Conservation (phyloP, 1,140 invertebrate genomes). For the Branchinecta lynchi region DNA sequence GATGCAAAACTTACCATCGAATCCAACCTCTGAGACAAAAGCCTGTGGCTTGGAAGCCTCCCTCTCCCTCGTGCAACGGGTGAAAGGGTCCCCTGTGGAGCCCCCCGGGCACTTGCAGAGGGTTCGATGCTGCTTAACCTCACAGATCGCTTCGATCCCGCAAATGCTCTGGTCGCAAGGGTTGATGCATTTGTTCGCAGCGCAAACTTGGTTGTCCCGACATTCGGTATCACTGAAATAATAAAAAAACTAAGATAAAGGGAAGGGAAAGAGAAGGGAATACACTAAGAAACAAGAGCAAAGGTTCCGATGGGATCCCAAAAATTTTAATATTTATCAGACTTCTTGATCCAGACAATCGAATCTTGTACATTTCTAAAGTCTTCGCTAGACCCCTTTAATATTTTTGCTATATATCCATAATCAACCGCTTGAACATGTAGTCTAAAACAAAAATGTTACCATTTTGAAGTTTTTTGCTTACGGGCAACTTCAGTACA, state of each 20-base stretch:
- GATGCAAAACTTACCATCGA: background rate
- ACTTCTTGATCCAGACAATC: no score
- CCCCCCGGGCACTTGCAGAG: constrained; percentile 23
- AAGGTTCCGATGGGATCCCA: no score
- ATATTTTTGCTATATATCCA: no score
- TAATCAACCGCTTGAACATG: no score
- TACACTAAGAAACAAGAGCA: no score
- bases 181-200: constrained; percentile 26
- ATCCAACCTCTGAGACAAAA: background rate
- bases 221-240: constrained; percentile 29
- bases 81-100: constrained; percentile 24
- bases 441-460: no score
- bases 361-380: no score
- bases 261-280: background rate
- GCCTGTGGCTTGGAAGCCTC: background rate
- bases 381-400: no score
- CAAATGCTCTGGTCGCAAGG: constrained; percentile 26
- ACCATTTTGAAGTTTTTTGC: no score
- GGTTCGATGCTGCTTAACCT: constrained; percentile 24
- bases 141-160: constrained; percentile 26
- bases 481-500: no score
- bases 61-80: constrained; percentile 20
- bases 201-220: constrained; percentile 27
- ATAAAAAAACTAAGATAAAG: constrained; percentile 12
- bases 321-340: no score